A percentile compares a stretch with the other conserved stretches of the same genome.
These are phyloP conservation scores for Spodoptera littoralis DNA, from an alignment of 2,888 invertebrate genomes.

Conservation along the genomic window DNA sequence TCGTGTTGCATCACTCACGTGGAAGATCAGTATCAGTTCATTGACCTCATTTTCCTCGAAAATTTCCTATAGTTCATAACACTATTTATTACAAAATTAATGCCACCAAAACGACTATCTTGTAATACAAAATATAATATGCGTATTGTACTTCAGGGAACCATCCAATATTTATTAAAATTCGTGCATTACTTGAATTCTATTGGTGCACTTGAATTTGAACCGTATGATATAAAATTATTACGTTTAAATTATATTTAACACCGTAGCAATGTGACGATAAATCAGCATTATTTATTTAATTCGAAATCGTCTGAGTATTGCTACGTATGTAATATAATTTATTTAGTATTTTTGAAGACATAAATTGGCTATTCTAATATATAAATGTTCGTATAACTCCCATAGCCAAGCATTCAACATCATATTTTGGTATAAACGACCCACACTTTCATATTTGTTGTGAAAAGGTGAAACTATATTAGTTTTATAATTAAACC, in stretches of 20 bases:
- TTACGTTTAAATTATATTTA: constrained; percentile 12
- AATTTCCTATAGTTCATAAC: constrained; percentile 36
- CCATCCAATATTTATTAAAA: constrained; percentile 31
- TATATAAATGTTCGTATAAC: constrained; percentile 26
- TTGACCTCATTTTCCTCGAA: constrained; percentile 52
- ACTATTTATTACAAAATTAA: constrained; percentile 41
- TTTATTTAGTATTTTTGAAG: constrained; percentile 47
- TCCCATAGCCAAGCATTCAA: constrained; percentile 57
- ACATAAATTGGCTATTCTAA: constrained; percentile 44
- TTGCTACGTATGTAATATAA: constrained; percentile 16
- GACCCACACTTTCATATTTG: constrained; percentile 52
- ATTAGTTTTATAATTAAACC: constrained; percentile 9
- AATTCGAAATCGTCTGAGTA: not conserved
- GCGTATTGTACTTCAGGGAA: constrained; percentile 48
- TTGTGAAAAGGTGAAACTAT: constrained; percentile 40
- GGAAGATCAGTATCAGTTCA: constrained; percentile 60
- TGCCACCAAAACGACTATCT: constrained; percentile 33
- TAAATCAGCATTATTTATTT: not conserved
- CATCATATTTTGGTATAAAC: constrained; percentile 67
- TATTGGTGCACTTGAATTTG: constrained; percentile 12
- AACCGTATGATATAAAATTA: constrained; percentile 14
- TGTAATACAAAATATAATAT: constrained; percentile 32
- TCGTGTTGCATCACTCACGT: constrained; percentile 60
- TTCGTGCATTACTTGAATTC: constrained; percentile 9
- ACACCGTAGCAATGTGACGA: constrained; percentile 10